phyloP scores from a whole-genome alignment of 2,113 vertebrate species.

The Prochilodus magdalenae region DNA sequence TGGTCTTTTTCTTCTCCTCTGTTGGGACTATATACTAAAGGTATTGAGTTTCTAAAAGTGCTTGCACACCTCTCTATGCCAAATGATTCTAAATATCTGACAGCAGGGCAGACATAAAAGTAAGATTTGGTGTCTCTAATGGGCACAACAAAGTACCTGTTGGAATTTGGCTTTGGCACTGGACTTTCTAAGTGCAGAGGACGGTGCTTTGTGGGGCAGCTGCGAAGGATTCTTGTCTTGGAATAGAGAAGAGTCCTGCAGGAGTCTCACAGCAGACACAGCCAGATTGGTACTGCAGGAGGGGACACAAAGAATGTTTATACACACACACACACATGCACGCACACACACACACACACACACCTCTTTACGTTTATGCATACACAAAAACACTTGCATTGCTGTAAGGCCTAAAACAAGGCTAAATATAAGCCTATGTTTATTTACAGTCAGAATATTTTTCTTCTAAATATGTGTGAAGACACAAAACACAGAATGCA shows the following conservation, averaged over 20 bases:
- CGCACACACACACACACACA: not conserved
- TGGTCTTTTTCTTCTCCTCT: too few species aligned
- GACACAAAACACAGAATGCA: not conserved
- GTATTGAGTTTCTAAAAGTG: not conserved
- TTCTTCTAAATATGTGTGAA: not conserved
- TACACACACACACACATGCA: constrained; percentile 3
- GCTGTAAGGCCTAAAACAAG: too few species aligned
- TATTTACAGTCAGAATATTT: too few species aligned
- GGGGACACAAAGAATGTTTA: not conserved
- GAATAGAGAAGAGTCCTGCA: constrained; percentile 81
- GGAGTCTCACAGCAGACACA: constrained; percentile 81
- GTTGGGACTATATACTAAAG: too few species aligned
- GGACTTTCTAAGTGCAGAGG: constrained; percentile 37
- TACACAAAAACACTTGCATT: too few species aligned
- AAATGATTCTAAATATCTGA: not conserved
- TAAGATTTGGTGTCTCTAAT: not conserved
- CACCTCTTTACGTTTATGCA: not conserved
- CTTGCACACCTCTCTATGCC: not conserved
- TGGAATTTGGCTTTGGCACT: constrained; percentile 51
- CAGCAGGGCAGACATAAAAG: not conserved
- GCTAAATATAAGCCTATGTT: too few species aligned
- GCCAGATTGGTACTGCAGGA: constrained; percentile 79
- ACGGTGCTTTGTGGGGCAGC: constrained; percentile 35
- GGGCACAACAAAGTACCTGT: constrained; percentile 17
- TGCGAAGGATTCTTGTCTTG: constrained; percentile 47